Evolutionary conservation across 2,888 invertebrate genomes (phyloP).

Genomic region (Agrypnus murinus): DNA sequence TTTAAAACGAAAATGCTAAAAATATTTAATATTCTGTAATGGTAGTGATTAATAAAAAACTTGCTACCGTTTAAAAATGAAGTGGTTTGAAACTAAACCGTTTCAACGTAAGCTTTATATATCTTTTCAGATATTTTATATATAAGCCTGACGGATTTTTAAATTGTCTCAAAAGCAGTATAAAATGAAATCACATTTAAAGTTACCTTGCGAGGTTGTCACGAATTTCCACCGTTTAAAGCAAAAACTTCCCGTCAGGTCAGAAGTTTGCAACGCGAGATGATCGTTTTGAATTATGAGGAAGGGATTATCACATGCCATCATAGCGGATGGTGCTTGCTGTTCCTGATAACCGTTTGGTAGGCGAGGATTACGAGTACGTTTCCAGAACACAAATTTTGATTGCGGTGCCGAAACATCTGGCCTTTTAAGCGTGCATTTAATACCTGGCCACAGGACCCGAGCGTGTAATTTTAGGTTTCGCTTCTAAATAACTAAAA

Average conservation of each 20-base stretch:
- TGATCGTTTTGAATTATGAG: constrained; percentile 27
- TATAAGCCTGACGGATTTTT: constrained; percentile 8
- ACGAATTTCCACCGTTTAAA: constrained; percentile 16
- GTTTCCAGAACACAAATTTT: constrained; percentile 37
- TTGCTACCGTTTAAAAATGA: neutral
- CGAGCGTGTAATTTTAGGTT: constrained; percentile 27
- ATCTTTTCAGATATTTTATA: neutral
- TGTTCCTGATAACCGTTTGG: constrained; percentile 15
- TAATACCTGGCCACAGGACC: constrained; percentile 31
- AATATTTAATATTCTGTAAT: neutral
- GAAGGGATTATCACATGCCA: constrained; percentile 20
- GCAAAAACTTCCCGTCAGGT: constrained; percentile 19
- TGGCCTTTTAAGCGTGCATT: constrained; percentile 36
- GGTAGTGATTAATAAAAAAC: neutral
- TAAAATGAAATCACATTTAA: constrained; percentile 36
- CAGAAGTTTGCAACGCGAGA: constrained; percentile 1
- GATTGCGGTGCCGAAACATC: constrained; percentile 36
- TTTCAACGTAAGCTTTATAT: constrained; percentile 2
- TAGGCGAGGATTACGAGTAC: constrained; percentile 22
- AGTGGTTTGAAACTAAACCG: neutral
- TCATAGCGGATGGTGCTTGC: constrained; percentile 9
- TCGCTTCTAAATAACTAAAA: constrained; percentile 9
- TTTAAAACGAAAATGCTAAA: neutral
- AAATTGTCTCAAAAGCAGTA: constrained; percentile 31
- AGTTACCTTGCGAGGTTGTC: constrained; percentile 22